A percentile compares a stretch with the other conserved stretches of the same genome.
Evolutionary conservation across 2,888 invertebrate species (phyloP).

Genomic region (Scrobipalpa costella): DNA sequence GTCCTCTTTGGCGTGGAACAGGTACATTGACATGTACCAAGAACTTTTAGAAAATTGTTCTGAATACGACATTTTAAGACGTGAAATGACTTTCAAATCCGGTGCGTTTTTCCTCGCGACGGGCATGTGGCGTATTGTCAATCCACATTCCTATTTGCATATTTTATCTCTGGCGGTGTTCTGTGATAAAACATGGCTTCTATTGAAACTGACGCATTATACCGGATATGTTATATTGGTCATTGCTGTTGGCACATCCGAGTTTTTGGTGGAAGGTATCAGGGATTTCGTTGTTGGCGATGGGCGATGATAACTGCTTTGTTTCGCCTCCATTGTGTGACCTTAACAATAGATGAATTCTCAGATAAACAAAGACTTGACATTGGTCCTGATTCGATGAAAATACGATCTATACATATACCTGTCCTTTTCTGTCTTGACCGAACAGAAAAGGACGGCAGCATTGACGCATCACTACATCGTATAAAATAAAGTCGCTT

Average conservation of each 20-base stretch:
- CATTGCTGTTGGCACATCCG: constrained; percentile 85
- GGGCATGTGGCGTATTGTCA: constrained; percentile 88
- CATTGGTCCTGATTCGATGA: too few species aligned
- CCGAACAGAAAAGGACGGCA: too few species aligned
- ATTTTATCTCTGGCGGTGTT: constrained; percentile 88
- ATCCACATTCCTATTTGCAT: constrained; percentile 89
- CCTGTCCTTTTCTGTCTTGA: too few species aligned
- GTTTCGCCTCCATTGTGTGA: too few species aligned
- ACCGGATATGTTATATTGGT: constrained; percentile 86
- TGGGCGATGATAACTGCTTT: not conserved
- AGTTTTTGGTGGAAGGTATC: constrained; percentile 81
- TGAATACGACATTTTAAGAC: constrained; percentile 73
- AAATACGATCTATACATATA: not conserved
- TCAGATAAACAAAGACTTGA: too few species aligned
- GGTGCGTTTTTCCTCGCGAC: constrained; percentile 87
- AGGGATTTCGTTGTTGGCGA: constrained; percentile 45
- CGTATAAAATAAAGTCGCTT: too few species aligned
- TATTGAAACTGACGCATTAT: constrained; percentile 86
- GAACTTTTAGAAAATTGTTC: constrained; percentile 85
- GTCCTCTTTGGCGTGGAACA: constrained; percentile 91
- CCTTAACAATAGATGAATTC: too few species aligned
- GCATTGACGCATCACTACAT: too few species aligned
- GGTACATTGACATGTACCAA: constrained; percentile 90
- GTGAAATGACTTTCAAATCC: constrained; percentile 84
- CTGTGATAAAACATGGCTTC: constrained; percentile 91